Base-by-base conservation (phyloP, 1,140 invertebrate species). In the Pseudomyrmex sp. region DNA sequence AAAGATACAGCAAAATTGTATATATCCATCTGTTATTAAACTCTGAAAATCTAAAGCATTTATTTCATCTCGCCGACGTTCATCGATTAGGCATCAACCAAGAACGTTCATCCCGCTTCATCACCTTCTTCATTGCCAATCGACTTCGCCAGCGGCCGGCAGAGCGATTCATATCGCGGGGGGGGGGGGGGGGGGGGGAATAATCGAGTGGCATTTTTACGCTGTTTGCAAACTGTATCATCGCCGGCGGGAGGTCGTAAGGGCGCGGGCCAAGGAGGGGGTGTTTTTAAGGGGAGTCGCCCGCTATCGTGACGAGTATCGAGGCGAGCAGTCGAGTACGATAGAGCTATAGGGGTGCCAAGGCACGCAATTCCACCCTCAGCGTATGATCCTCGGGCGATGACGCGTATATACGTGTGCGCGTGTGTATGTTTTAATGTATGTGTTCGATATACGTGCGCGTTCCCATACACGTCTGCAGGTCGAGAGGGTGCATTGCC, bases 181-280 rank as follows among this genome's bases (percentile, higher is more conserved):
- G 59, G 59, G 74, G 61, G 10, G 18, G 35, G 52, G 59, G 74
- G 61, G 10, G n/a, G 35, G 46, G 62, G 54, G 68, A 79, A 86
- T 84, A 84, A 84, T 86, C 82, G 85, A 86, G 82, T 84, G 82
- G 82, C 74, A 84, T 86, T 86, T 86, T 86, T 79, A 62, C 70
- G 85, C 82, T 84, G 82, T 86, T 86, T 86, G 85, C 82, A 86
- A 84, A 86, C 82, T 86, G 74, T 86, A 84, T 84, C 84, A 84
- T 84, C 83, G 70, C 56, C 56, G 75, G 63, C 76, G 72, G 85
- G 77, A 76, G 77, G 84, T 85, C 73, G 50, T 35, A 74, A 83
- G 80, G 59, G 59, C 82, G 59, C 68, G 61, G 18, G 18, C n/a
- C 69, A 65, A 35, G 7, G 63, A 72, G 73, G 65, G 63, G 70